Percentiles rank a stretch among this genome's conserved stretches.
These are phyloP conservation scores for Avahi laniger DNA, from an alignment of 2,797 vertebrate species.

Conservation along the genomic window DNA sequence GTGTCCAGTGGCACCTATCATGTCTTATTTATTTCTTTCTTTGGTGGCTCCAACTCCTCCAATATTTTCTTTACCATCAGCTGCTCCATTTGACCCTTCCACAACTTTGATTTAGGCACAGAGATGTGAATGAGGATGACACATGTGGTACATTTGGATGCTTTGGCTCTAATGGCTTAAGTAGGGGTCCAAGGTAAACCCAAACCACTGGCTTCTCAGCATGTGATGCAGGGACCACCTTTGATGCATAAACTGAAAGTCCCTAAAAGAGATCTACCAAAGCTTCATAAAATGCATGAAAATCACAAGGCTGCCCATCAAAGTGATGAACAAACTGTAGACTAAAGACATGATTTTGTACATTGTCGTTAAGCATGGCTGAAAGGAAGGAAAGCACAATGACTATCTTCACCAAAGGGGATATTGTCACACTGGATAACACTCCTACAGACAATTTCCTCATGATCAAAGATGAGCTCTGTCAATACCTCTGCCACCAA, in stretches of 20 bases:
- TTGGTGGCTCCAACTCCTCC: constrained; percentile 93
- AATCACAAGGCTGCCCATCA: constrained; percentile 91
- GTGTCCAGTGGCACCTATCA: constrained; percentile 91
- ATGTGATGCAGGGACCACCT: constrained; percentile 89
- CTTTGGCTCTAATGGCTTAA: constrained; percentile 90
- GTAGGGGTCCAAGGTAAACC: constrained; percentile 86
- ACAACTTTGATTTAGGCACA: constrained; percentile 88
- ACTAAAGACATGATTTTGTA: constrained; percentile 94
- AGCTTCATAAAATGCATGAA: constrained; percentile 94
- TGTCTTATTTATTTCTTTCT: constrained; percentile 93
- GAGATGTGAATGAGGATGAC: constrained; percentile 90
- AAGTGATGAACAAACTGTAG: constrained; percentile 89
- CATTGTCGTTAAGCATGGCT: constrained; percentile 92
- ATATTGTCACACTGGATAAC: constrained; percentile 91
- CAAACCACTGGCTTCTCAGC: constrained; percentile 86
- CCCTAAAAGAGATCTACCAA: constrained; percentile 94
- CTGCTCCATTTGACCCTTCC: constrained; percentile 87
- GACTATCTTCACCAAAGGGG: constrained; percentile 93
- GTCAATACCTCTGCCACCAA: constrained; percentile 91
- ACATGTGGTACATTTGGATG: constrained; percentile 90
- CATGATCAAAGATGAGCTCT: constrained; percentile 93
- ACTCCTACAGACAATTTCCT: constrained; percentile 93
- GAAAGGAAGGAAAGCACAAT: constrained; percentile 93
- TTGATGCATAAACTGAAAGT: constrained; percentile 93
- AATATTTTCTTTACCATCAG: constrained; percentile 93